Evolutionary conservation across 2,888 invertebrate species (phyloP), one percentile per base, ranked within the genome.

Genomic region (Alentia gelatinosa): DNA sequence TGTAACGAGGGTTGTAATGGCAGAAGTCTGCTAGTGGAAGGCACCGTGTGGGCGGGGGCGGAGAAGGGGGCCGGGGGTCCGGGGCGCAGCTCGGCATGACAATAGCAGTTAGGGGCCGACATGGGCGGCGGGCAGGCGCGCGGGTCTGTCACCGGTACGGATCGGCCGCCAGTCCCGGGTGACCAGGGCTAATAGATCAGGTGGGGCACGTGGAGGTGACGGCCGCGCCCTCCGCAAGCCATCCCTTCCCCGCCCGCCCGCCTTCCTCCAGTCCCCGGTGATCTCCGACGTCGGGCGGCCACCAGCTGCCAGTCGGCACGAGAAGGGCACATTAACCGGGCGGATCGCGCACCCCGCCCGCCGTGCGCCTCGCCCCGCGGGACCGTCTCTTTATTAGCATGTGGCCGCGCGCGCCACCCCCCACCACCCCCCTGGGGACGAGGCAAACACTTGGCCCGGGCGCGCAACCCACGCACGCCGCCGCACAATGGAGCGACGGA

Each of bases 351-450:
- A 23, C 37, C 35, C 37, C 79, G 19, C 79, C 37, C 35, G 37
- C 37, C 37, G 37, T 19, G 37, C 79, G 79, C 15, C 63, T 5
- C 35, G 37, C 79, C 79, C 79, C 79, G 9, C 79, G 79, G 79
- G 79, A 79, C 79, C 79, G 79, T 79, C 35, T 79, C 79, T 79
- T 79, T 79, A 79, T 79, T 79, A 79, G 79, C 79, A 79, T 79
- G 79, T 26, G 79, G 79, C 79, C 79, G 39, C 79, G 74, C 74
- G 30, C 74, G 30, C 9, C 9, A 3, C 74, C n/a, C 74, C 74
- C 74, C 79, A 19, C 79, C 35, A 12, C n/a, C 68, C 79, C 79
- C 79, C 79, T 39, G 79, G 79, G 79, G 79, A 79, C 9, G 79
- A 23, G 79, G n/a, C 79, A 39, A 79, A 79, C 79, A 83, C 47